Conservation (phyloP, 1,140 invertebrate species). For the Diprion similis region DNA sequence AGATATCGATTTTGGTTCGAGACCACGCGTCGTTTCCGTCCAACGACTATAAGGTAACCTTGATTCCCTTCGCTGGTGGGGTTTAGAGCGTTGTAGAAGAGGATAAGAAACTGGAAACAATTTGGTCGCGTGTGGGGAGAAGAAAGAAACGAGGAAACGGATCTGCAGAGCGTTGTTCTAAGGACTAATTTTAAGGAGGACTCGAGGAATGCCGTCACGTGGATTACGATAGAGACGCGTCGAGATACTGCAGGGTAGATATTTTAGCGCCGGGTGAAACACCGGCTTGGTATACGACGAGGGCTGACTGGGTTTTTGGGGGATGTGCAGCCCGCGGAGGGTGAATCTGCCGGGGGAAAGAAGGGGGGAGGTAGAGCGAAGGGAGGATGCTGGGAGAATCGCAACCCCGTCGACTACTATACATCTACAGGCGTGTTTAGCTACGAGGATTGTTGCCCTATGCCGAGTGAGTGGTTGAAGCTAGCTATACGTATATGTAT, state of each 20-base stretch:
- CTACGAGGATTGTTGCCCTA: too few relatives aligned
- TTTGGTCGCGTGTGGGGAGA: too few relatives aligned
- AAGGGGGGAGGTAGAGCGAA: neutral
- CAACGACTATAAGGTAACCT: neutral
- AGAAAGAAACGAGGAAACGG: too few relatives aligned
- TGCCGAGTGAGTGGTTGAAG: too few relatives aligned
- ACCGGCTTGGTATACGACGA: slow-evolving; percentile 34
- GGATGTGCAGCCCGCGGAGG: too few relatives aligned
- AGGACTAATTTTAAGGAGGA: neutral
- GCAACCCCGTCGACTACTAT: too few relatives aligned
- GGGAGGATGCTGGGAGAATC: neutral
- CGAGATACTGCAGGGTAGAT: slow-evolving; percentile 32
- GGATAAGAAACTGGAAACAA: too few relatives aligned
- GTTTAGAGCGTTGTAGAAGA: too few relatives aligned
- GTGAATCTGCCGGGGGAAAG: neutral
- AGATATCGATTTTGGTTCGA: neutral
- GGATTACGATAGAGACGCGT: slow-evolving; percentile 37
- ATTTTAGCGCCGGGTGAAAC: neutral
- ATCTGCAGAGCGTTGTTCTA: too few relatives aligned
- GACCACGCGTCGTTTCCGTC: neutral
- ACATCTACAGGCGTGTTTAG: too few relatives aligned
- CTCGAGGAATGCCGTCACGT: slow-evolving; percentile 23
- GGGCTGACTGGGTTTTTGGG: slow-evolving; percentile 18
- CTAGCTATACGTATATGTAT: too few relatives aligned
- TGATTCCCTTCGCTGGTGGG: neutral